Percentiles rank a stretch among this genome's conserved stretches.
phyloP scores from a whole-genome alignment of 2,797 vertebrate species.

The Pseudocheirus occidentalis region DNA sequence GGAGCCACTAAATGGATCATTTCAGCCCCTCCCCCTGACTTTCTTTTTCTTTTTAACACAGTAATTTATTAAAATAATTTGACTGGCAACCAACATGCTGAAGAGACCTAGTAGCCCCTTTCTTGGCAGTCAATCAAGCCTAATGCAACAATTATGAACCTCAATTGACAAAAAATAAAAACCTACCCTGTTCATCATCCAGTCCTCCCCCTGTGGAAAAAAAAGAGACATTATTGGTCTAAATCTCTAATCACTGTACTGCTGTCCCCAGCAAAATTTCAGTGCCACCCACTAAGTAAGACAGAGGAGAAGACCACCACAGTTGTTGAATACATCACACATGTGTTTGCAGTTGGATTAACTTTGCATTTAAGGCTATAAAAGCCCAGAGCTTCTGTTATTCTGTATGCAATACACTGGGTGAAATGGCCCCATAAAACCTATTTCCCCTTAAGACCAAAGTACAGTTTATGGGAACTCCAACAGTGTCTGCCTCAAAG shows the following conservation, averaged over 20 bases:
- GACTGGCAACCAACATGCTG: not conserved
- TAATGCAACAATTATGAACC: slow-evolving; percentile 28
- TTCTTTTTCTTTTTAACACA: slow-evolving; percentile 12
- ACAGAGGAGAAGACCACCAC: slow-evolving; percentile 4
- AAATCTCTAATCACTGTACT: not conserved
- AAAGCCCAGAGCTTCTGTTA: not conserved
- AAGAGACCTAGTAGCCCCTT: not conserved
- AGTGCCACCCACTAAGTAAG: not conserved
- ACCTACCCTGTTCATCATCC: not conserved
- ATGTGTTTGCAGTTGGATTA: not conserved
- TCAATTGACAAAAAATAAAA: not conserved
- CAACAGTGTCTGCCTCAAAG: not conserved
- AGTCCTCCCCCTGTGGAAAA: not conserved
- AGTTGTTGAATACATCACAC: not conserved
- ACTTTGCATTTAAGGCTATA: not conserved
- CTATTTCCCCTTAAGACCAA: not conserved
- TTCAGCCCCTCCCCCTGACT: not conserved
- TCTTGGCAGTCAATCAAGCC: not conserved
- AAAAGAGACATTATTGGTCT: not conserved
- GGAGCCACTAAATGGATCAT: not conserved
- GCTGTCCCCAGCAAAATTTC: not conserved
- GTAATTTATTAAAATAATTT: slow-evolving; percentile 44
- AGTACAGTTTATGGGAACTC: not conserved
- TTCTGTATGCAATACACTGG: not conserved
- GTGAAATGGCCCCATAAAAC: not conserved